phyloP scores from a whole-genome alignment of 2,113 vertebrate species.

The Hylia prasina region DNA sequence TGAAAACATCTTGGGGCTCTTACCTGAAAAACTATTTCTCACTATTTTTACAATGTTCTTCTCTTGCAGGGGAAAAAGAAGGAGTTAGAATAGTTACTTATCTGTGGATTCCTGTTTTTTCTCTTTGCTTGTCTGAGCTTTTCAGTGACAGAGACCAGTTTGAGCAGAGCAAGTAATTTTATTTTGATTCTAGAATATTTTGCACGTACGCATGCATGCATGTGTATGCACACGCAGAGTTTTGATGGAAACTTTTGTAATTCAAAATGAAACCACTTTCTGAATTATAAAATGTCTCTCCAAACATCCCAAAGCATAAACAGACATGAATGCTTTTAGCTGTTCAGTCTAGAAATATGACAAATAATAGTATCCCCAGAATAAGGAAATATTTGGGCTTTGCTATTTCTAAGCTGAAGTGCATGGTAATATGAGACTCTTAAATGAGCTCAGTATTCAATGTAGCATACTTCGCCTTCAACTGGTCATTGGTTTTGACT shows the following conservation, averaged over 20 bases:
- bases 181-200: not conserved
- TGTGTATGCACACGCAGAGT: rapidly evolving
- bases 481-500: not conserved
- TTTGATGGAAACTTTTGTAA: not conserved
- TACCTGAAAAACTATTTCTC: not conserved
- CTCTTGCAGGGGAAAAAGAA: not conserved
- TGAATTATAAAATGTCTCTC: not conserved
- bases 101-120: not conserved
- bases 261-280: not conserved
- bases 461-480: not conserved
- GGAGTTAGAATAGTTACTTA: not conserved
- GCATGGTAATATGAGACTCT: not conserved
- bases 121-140: not conserved
- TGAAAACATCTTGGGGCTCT: not conserved
- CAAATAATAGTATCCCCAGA: not conserved
- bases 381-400: not conserved
- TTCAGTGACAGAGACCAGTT: not conserved
- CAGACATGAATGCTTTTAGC: not conserved
- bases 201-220: rapidly evolving
- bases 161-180: not conserved
- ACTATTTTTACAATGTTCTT: not conserved
- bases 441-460: rapidly evolving
- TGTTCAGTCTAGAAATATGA: not conserved
- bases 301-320: not conserved
- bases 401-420: not conserved